phyloP scores from a whole-genome alignment of 2,113 vertebrate genomes.

The Cathartes aura region DNA sequence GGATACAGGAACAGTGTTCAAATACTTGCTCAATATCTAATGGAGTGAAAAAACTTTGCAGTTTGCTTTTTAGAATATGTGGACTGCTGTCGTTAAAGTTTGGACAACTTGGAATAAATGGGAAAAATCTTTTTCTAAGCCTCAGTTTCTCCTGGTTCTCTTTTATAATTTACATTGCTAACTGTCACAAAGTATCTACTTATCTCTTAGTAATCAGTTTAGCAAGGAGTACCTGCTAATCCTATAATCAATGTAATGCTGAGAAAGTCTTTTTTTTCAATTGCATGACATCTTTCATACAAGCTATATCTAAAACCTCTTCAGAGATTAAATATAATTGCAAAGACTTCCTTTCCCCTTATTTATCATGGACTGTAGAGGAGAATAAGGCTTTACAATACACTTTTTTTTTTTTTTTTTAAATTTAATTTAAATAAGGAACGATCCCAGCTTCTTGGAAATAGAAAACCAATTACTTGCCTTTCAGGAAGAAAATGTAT shows the following conservation, averaged over 20 bases:
- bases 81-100: background rate
- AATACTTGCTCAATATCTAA: background rate
- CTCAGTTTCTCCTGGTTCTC: background rate
- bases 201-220: background rate
- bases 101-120: background rate
- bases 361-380: background rate
- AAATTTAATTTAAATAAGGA: background rate
- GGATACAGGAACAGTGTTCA: background rate
- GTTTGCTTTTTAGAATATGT: background rate
- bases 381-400: background rate
- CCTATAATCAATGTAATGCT: background rate
- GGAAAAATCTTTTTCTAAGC: background rate
- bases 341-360: background rate
- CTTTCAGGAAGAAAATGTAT: background rate
- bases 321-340: background rate
- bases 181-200: background rate
- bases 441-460: background rate
- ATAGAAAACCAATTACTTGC: background rate
- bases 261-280: background rate
- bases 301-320: background rate
- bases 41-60: background rate
- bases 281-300: background rate
- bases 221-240: constrained; percentile 6
- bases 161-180: background rate
- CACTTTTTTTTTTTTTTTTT: background rate